A percentile compares a stretch with the other conserved stretches of the same genome.
phyloP scores from a whole-genome alignment of 1,140 invertebrate species.

The Hermatobates lingyangjiaoensis region DNA sequence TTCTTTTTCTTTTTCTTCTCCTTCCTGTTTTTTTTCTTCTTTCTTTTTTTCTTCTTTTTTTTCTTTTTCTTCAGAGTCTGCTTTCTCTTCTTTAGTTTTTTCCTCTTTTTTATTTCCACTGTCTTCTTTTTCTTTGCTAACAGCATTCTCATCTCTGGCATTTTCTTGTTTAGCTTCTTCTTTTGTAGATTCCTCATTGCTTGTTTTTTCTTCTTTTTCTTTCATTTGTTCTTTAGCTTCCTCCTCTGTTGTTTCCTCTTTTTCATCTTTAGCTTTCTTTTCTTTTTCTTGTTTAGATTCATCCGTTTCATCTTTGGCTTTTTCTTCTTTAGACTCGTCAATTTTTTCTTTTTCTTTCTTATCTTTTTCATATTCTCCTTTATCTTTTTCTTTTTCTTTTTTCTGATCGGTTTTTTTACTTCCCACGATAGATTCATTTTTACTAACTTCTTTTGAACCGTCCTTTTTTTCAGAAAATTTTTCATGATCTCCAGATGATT shows the following conservation, averaged over 20 bases:
- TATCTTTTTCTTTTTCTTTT: background rate
- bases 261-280: conserved; percentile 1
- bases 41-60: no score
- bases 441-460: background rate
- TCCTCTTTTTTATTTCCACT: no score
- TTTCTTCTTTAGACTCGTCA: background rate
- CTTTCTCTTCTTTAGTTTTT: no score
- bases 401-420: background rate
- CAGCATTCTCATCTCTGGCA: no score
- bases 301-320: background rate
- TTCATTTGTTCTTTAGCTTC: background rate
- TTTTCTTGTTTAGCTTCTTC: no score
- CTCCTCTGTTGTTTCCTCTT: background rate
- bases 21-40: background rate
- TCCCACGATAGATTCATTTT: background rate
- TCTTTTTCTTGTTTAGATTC: background rate
- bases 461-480: no score
- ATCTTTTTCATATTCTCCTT: conserved; percentile 1
- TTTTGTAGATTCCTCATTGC: no score
- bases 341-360: background rate
- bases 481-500: no score
- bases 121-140: no score
- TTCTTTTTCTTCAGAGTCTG: no score
- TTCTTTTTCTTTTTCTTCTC: background rate
- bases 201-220: conserved; percentile 1